Evolutionary conservation across 2,797 vertebrate genomes (phyloP), one percentile per base, ranked within the genome.

Genomic region (Lophura swinhoii): DNA sequence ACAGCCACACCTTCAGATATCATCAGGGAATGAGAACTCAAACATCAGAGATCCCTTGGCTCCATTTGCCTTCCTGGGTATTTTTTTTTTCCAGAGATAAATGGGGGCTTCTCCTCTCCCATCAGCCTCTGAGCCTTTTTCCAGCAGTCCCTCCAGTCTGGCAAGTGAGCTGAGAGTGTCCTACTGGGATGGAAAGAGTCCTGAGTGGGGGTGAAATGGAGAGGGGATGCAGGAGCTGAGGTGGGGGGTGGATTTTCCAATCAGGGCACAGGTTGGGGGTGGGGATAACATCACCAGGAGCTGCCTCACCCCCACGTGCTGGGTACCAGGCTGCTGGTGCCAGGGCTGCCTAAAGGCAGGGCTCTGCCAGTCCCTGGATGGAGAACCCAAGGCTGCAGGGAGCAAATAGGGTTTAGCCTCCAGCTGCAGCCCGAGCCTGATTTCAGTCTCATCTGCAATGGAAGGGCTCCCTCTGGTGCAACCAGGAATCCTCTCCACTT

Each of bases 391-490:
- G 15, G 59, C 60, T 84, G 78, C 28, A 0, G 21, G 21, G 31
- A 29, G 5, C 1, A 3, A 29, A 6, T 1, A 3, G 21, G 33
- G n/a, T 58, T 86, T 8, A 43, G n/a, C 17, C 49, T 73, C 58
- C 59, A 22, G 53, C 82, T 84, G 31, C 4, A 31, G 51, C 14
- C 55, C 35, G 63, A 58, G 56, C n/a, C 62, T 15, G 37, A 49
- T 49, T 41, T 22, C 16, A 59, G 53, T 53, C 53, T 94, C 91
- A 95, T 95, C 87, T 60, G 93, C 76, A 86, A 86, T 88, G 79
- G 91, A 94, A 96, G 84, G 67, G 96, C 95, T 96, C 96, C 96
- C 96, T 96, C 96, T 97, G 87, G 24, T 79, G 95, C 79, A 82
- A 0, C n/a, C 63, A 20, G 49, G 31, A 68, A 72, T 80, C 73